A percentile compares a stretch with the other conserved stretches of the same genome.
Evolutionary conservation across 2,888 invertebrate species (phyloP).

Genomic region (Sarcophaga carnaria): DNA sequence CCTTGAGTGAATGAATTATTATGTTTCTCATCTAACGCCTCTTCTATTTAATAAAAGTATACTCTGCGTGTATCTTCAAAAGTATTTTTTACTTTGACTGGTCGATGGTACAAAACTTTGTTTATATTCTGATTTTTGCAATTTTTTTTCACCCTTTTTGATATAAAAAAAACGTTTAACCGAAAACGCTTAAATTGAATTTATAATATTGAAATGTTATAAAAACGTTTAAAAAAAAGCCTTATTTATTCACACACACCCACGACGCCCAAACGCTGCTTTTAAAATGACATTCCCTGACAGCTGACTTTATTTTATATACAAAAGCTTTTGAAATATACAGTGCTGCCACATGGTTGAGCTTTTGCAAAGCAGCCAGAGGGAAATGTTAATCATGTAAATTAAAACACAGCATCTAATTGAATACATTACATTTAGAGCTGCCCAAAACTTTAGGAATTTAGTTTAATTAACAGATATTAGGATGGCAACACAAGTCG

Average conservation of each 20-base stretch:
- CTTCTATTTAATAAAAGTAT: neutral
- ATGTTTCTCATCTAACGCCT: conserved; percentile 55
- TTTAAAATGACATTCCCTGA: conserved; percentile 68
- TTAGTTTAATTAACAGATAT: no score
- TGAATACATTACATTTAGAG: no score
- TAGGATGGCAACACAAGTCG: no score
- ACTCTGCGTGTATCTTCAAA: conserved; percentile 10
- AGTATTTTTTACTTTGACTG: conserved; percentile 15
- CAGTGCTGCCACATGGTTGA: conserved; percentile 19
- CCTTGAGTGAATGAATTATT: conserved; percentile 47
- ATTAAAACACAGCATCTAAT: no score
- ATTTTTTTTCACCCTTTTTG: conserved; percentile 15
- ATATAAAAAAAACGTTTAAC: conserved; percentile 6
- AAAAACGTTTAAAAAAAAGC: conserved; percentile 6
- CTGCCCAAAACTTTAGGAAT: no score
- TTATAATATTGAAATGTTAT: neutral
- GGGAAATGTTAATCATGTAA: neutral
- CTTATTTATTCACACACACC: conserved; percentile 50
- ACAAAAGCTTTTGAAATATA: conserved; percentile 44
- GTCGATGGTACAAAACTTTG: conserved; percentile 20
- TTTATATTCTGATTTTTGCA: conserved; percentile 34
- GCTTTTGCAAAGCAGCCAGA: neutral
- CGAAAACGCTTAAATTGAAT: conserved; percentile 8
- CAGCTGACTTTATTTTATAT: conserved; percentile 69
- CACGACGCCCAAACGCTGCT: conserved; percentile 59